Percentiles rank a stretch among this genome's conserved stretches.
Conservation (phyloP, 1,140 invertebrate species). For the Drosophila sproati region DNA sequence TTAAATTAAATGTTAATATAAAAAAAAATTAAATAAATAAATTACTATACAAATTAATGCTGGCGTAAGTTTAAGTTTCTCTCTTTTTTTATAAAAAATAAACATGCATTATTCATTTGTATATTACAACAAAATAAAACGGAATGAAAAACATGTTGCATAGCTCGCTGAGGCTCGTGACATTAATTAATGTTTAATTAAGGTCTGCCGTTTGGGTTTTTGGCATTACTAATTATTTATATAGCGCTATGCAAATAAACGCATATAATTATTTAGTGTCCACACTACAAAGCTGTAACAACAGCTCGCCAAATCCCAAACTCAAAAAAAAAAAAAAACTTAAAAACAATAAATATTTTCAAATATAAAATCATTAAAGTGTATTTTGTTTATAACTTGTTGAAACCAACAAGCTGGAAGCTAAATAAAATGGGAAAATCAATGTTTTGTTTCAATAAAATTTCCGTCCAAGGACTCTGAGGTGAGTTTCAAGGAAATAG, state of each 20-base stretch:
- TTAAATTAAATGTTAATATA: constrained; percentile 65
- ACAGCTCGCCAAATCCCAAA: constrained; percentile 11
- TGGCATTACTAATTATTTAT: constrained; percentile 34
- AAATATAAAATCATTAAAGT: constrained; percentile 55
- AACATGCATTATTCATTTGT: constrained; percentile 46
- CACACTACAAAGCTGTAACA: constrained; percentile 24
- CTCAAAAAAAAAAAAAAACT: constrained; percentile 32
- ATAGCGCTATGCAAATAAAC: constrained; percentile 26
- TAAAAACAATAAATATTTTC: constrained; percentile 76
- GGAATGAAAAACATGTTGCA: constrained; percentile 38
- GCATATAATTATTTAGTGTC: constrained; percentile 37
- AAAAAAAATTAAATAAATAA: constrained; percentile 29
- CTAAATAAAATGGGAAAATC: background rate
- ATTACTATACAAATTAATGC: constrained; percentile 57
- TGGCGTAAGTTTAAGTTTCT: constrained; percentile 54
- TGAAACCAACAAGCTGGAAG: no score
- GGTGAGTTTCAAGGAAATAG: background rate
- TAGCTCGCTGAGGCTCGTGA: constrained; percentile 23
- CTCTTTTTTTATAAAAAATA: constrained; percentile 13
- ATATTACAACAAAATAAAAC: constrained; percentile 24
- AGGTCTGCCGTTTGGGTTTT: constrained; percentile 29
- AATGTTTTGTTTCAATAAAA: background rate
- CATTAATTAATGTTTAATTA: constrained; percentile 48
- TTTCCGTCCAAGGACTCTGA: background rate
- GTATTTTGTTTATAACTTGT: constrained; percentile 32